Percentiles rank a stretch among this genome's conserved stretches.
These are phyloP conservation scores for Eucidaris tribuloides DNA, from an alignment of 35 echinoderm and acorn worm genomes.

Conservation along the genomic window DNA sequence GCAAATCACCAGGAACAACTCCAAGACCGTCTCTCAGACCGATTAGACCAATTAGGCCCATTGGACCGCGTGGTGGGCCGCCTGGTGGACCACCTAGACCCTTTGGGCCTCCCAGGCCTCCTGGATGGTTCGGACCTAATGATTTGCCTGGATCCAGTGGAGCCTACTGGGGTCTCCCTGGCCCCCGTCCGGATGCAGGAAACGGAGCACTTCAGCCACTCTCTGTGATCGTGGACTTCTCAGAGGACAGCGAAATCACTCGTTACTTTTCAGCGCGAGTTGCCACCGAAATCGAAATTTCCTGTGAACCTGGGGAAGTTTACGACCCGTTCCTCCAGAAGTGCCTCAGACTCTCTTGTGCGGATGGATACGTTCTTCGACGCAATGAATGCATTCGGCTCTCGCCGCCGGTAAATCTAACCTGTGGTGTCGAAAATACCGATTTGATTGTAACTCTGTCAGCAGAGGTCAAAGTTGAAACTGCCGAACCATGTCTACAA, in stretches of 20 bases:
- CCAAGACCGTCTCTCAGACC: no score
- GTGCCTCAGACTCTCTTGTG: not conserved
- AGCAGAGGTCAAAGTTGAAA: not conserved
- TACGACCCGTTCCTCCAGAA: not conserved
- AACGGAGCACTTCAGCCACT: conserved; percentile 6
- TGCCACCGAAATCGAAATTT: not conserved
- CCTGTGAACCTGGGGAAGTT: not conserved
- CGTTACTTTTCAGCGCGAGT: not conserved
- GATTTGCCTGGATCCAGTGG: no score
- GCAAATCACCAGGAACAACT: no score
- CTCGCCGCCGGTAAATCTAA: not conserved
- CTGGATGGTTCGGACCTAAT: no score
- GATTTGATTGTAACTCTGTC: not conserved
- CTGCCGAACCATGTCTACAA: not conserved
- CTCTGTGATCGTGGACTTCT: conserved; percentile 4
- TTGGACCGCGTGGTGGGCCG: no score
- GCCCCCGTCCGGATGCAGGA: not conserved
- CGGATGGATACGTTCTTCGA: not conserved
- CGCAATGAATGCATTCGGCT: not conserved
- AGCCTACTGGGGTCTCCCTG: no score
- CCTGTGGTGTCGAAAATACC: conserved; percentile 2
- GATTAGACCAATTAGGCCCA: no score
- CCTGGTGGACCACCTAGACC: no score
- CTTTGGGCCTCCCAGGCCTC: no score
- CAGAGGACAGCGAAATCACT: not conserved